Percentiles rank a stretch among this genome's conserved stretches.
These are phyloP conservation scores for Passer montanus DNA, from an alignment of 2,113 vertebrate genomes.

Conservation along the genomic window DNA sequence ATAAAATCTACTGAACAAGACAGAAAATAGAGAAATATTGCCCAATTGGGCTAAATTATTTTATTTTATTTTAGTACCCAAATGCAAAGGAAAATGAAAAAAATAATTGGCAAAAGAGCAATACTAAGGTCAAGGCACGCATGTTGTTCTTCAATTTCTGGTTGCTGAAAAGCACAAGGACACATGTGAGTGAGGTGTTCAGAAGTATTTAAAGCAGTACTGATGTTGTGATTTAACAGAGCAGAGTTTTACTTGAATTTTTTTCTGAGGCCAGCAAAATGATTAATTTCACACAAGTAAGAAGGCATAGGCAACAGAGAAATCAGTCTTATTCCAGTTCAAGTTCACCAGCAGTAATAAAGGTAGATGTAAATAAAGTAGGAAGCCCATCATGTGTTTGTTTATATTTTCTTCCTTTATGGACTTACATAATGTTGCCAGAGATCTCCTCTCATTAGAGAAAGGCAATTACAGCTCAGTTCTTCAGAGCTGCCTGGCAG, in stretches of 20 bases:
- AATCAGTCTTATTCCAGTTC: neutral
- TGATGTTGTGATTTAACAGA: neutral
- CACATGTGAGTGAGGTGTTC: neutral
- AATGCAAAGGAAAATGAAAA: neutral
- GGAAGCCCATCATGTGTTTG: neutral
- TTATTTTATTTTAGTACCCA: neutral
- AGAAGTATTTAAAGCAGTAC: neutral
- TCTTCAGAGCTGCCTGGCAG: neutral
- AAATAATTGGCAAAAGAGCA: neutral
- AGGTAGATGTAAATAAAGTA: neutral
- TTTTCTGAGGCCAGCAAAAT: neutral
- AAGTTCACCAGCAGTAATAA: neutral
- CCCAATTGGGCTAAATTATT: neutral
- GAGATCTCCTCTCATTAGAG: neutral
- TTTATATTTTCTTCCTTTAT: neutral
- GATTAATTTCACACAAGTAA: neutral
- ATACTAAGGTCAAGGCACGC: neutral
- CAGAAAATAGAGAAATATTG: neutral
- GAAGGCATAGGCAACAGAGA: neutral
- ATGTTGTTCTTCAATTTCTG: neutral
- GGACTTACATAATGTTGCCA: neutral
- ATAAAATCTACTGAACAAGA: neutral
- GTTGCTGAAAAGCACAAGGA: neutral
- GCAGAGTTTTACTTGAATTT: neutral
- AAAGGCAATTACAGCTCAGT: neutral